A percentile compares a stretch with the other conserved stretches of the same genome.
Evolutionary conservation across 2,113 vertebrate species (phyloP).

Genomic region (Thunnus thynnus): DNA sequence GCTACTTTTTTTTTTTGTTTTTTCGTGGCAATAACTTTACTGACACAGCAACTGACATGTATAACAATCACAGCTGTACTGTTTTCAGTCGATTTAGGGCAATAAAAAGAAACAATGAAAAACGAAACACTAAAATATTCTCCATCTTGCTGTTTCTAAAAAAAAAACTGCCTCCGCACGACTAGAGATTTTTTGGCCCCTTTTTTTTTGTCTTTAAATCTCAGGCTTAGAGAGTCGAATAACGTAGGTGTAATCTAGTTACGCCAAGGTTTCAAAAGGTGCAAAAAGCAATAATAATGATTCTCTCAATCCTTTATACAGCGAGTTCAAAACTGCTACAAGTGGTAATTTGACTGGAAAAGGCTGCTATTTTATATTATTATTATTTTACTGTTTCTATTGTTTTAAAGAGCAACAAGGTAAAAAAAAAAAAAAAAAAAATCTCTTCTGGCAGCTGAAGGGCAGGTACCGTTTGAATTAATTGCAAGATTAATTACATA

Average conservation of each 20-base stretch:
- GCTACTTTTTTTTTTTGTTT: constrained; percentile 75
- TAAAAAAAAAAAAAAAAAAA: constrained; percentile 13
- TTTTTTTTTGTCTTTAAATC: constrained; percentile 49
- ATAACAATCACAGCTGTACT: constrained; percentile 85
- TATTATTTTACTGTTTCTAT: constrained; percentile 8
- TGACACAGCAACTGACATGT: constrained; percentile 83
- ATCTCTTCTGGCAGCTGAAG: constrained; percentile 50
- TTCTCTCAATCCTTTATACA: constrained; percentile 18
- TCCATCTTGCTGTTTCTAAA: constrained; percentile 77
- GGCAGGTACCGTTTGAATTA: constrained; percentile 20
- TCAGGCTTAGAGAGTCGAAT: constrained; percentile 51
- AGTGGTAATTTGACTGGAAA: constrained; percentile 30
- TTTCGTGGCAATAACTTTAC: constrained; percentile 85
- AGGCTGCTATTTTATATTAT: constrained; percentile 16
- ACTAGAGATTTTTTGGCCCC: constrained; percentile 44
- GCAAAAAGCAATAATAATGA: constrained; percentile 74
- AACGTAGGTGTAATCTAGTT: constrained; percentile 39
- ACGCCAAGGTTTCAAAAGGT: constrained; percentile 23
- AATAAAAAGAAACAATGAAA: constrained; percentile 83
- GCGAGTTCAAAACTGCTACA: constrained; percentile 19
- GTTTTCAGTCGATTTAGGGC: constrained; percentile 82
- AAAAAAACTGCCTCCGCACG: constrained; percentile 45
- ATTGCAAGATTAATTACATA: constrained; percentile 6
- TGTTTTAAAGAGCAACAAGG: constrained; percentile 50
- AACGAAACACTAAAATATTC: constrained; percentile 70